Evolutionary conservation across 2,888 invertebrate genomes (phyloP), one percentile per base, ranked within the genome.

Genomic region (Trissolcus japonicus): DNA sequence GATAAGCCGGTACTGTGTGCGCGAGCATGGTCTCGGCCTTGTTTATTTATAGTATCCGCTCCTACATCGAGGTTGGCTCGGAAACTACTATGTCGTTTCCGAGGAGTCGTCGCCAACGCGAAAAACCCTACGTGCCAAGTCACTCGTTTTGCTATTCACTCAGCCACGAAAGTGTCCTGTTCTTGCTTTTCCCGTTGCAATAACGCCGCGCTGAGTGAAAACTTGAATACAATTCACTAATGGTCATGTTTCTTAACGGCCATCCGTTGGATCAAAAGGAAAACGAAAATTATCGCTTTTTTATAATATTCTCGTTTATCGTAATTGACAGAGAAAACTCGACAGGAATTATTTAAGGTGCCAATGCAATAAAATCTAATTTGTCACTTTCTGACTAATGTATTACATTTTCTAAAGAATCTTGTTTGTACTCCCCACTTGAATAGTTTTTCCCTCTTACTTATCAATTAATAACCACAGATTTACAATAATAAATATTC

Each of bases 31-130:
- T 61, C 79, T 67, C 79, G 65, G 69, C 76, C 69, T 74, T 79
- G 79, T 71, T 73, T 71, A 79, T 79, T 76, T 79, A 79, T 76
- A 79, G 73, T 79, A 69, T 65, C 67, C 72, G 76, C 59, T 76
- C 67, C 67, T 71, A 67, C 72, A 69, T 72, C 76, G 76, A 77
- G 73, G 72, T 68, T 72, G 50, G 63, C 68, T 53, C 67, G 65
- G 35, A 35, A 35, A 35, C 35, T 35, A 73, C 73, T 60, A 77
- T 68, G 77, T 73, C 73, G 68, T 77, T 73, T 72, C 76, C 76
- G 72, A 68, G 53, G 67, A 77, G 72, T 63, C 67, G 76, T 76
- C 76, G 67, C 67, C 76, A 76, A 72, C 67, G 76, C 67, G 72
- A 77, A 77, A 77, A 73, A 43, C 68, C 67, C 54, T 60, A 77